Evolutionary conservation across 2,888 invertebrate species (phyloP), one percentile per base, ranked within the genome.

Genomic region (Willowsia nigromaculata): DNA sequence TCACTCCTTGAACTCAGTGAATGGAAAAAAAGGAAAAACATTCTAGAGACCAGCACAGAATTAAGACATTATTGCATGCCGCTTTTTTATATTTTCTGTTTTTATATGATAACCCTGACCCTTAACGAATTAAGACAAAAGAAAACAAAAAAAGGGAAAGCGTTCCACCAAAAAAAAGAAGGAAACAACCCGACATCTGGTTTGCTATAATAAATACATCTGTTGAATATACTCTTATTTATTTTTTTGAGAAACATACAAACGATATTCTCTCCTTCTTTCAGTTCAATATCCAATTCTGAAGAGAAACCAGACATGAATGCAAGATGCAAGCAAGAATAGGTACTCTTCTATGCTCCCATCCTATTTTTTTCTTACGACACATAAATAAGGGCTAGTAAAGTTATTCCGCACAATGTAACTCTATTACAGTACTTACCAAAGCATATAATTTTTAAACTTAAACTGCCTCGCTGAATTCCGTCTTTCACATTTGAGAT

Each of bases 91-190:
- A 40, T 62, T 62, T 33, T n/a, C 1, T 30, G n/a, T 33, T 33
- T 62, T 33, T 30, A 62, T 62, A 62, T 33, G 37, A 71, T 71
- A 71, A 71, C 71, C 71, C 43, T 71, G 71, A 71, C 71, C 71
- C 71, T 18, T 71, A 71, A 25, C 71, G 43, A 71, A 43, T 43
- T 22, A 71, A 71, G 71, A 71, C 43, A 43, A 7, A 25, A 65
- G n/a, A 65, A 22, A 65, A 59, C 11, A 59, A n/a, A 53, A 9
- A 27, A 25, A 27, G n/a, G n/a, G n/a, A n/a, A 62, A 62, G 30
- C 62, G 27, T 62, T 62, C 33, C 7, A 30, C 62, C 62, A n/a
- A 15, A 62, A 1, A 30, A 30, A 25, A 25, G 3, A 30, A 25
- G 9, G 3, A 11, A 22, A 33, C 15, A n/a, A 0, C 13, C 27